Conservation (phyloP, 1,140 invertebrate species). For the Anadara kagoshimensis region DNA sequence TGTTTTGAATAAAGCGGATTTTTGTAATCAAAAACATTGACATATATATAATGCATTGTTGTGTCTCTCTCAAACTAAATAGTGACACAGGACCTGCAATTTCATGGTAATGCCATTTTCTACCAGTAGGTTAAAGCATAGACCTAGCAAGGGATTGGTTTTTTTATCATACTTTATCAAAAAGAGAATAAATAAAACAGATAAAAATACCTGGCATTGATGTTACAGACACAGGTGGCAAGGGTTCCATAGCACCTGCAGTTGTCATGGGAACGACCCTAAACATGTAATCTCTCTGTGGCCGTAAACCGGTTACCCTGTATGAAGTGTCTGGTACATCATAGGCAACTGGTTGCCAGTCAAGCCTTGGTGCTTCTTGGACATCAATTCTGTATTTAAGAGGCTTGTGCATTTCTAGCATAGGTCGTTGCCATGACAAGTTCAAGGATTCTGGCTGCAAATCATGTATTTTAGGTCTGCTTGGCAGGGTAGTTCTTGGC, state of each 20-base stretch:
- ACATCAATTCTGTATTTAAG: constrained; percentile 64
- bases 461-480: constrained; percentile 56
- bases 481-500: constrained; percentile 52
- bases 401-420: constrained; percentile 43
- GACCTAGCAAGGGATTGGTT: background rate
- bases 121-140: background rate
- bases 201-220: constrained; percentile 56
- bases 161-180: too few relatives aligned
- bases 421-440: constrained; percentile 59
- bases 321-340: constrained; percentile 58
- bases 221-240: constrained; percentile 59
- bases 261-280: constrained; percentile 83
- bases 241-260: constrained; percentile 72
- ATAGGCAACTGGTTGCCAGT: constrained; percentile 59
- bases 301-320: constrained; percentile 54
- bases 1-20: too few relatives aligned
- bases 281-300: constrained; percentile 62
- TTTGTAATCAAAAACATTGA: too few relatives aligned
- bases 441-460: constrained; percentile 55
- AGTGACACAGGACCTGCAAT: too few relatives aligned
- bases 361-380: constrained; percentile 54
- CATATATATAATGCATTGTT: too few relatives aligned
- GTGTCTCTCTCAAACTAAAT: too few relatives aligned
- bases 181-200: too few relatives aligned
- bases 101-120: background rate